Evolutionary conservation across 2,888 invertebrate species (phyloP).

Genomic region (Oeneis ivallda): DNA sequence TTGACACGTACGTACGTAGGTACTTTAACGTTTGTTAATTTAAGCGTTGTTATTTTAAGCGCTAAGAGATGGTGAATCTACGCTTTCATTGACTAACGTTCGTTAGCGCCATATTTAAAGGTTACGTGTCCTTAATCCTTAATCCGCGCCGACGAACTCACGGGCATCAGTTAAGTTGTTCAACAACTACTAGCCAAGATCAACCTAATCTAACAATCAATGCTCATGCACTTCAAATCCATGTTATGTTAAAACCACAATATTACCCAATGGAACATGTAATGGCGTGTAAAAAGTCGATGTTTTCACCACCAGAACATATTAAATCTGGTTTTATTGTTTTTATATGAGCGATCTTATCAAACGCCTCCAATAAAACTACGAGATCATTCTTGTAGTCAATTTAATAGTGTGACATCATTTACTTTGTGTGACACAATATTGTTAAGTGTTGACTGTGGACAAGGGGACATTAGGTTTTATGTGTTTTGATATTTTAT

Average conservation of each 20-base stretch:
- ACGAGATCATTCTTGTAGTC: conserved; percentile 24
- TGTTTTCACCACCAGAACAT: conserved; percentile 6
- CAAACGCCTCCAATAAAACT: conserved; percentile 30
- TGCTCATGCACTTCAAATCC: not conserved
- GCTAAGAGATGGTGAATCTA: too few species aligned
- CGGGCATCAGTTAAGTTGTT: too few species aligned
- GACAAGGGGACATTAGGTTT: conserved; percentile 51
- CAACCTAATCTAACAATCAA: too few species aligned
- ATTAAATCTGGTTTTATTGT: conserved; percentile 18
- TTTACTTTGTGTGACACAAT: conserved; percentile 27
- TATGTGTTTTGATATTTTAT: conserved; percentile 47
- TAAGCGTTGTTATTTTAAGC: too few species aligned
- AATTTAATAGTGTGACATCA: conserved; percentile 31
- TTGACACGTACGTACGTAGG: too few species aligned
- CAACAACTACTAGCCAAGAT: too few species aligned
- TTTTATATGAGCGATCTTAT: conserved; percentile 22
- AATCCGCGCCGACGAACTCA: too few species aligned
- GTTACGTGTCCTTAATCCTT: too few species aligned
- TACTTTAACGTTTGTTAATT: too few species aligned
- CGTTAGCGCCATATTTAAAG: too few species aligned
- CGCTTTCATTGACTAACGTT: too few species aligned
- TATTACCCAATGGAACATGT: not conserved
- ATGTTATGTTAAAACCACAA: not conserved
- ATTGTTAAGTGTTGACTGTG: conserved; percentile 30
- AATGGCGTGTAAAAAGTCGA: conserved; percentile 8